Evolutionary conservation across 1,140 invertebrate genomes (phyloP), one percentile per base, ranked within the genome.

Genomic region (Hydropsyche tenuis): DNA sequence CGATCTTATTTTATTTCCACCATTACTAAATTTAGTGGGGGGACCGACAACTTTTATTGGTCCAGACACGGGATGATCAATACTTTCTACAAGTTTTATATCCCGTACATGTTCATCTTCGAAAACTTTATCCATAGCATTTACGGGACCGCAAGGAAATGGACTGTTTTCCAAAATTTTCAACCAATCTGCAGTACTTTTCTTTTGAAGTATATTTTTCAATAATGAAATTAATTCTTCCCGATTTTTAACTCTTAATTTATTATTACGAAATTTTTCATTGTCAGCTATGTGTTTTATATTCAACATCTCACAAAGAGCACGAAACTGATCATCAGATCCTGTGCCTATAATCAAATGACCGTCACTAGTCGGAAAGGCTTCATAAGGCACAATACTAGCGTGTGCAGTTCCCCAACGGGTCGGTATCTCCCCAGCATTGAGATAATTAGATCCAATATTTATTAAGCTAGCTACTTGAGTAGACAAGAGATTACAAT

Each of bases 351-450:
- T 85, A 1, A 95, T 93, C 18, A 97, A 87, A 80, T 92, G 92
- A 12, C 94, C 92, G 85, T 95, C 90, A 80, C 88, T 88, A 0
- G 94, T 96, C 79, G 86, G 83, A 80, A 96, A 97, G 27, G 90
- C 87, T 87, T 98, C 91, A 81, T 99, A 99, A 0, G 97, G 97
- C 0, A 99, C 96, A 77, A 99, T 93, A 81, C 94, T 97, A 65
- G 92, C 93, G 84, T 99, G 96, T 4, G 93, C 94, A 0, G 96
- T 98, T 2, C 97, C 96, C 88, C 92, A 92, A 65, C 93, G 85
- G 51, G 85, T 84, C 0, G 91, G 91, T 79, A 96, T 93, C 78
- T 89, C 86, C 56, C 90, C 90, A 73, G 89, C 91, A 85, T 98
- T 99, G 16, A 99, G 83, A 82, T 94, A 98, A 86, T 96, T 97